These are phyloP conservation scores for Andrena hattorfiana DNA, from an alignment of 2,888 invertebrate species.

Conservation along the genomic window DNA sequence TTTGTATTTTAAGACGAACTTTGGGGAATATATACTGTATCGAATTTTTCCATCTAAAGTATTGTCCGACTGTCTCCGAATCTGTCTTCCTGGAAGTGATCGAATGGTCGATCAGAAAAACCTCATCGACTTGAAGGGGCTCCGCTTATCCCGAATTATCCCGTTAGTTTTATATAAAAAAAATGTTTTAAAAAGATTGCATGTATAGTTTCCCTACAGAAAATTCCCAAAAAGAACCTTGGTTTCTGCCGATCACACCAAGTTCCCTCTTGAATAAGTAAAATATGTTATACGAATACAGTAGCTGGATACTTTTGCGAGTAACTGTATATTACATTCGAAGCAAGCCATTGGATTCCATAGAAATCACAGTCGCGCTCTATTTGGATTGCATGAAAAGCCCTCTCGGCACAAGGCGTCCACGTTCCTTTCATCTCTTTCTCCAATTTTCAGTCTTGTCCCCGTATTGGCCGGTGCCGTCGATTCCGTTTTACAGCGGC, in stretches of 20 bases:
- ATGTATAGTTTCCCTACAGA: too few relatives aligned
- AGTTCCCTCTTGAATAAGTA: too few relatives aligned
- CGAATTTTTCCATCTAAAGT: too few relatives aligned
- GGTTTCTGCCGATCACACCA: too few relatives aligned
- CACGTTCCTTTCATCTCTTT: conserved; percentile 20
- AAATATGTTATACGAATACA: background rate
- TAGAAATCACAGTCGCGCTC: conserved; percentile 15
- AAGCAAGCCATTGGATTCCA: background rate
- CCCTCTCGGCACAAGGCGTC: background rate
- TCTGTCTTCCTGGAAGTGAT: too few relatives aligned
- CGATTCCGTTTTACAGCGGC: conserved; percentile 17
- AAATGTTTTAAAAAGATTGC: too few relatives aligned
- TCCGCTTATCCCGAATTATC: background rate
- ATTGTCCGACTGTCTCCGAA: too few relatives aligned
- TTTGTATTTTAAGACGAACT: background rate
- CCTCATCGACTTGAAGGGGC: background rate
- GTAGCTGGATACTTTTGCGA: conserved; percentile 8
- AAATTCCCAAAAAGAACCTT: too few relatives aligned
- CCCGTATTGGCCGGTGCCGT: conserved; percentile 1
- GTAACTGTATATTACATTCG: background rate
- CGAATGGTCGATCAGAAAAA: too few relatives aligned
- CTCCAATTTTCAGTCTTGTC: conserved; percentile 44
- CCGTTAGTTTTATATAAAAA: background rate
- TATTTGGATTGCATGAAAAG: conserved; percentile 2
- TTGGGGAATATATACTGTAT: background rate